These are phyloP conservation scores for Lasiurus cinereus DNA, from an alignment of 2,113 vertebrate genomes.

Conservation along the genomic window DNA sequence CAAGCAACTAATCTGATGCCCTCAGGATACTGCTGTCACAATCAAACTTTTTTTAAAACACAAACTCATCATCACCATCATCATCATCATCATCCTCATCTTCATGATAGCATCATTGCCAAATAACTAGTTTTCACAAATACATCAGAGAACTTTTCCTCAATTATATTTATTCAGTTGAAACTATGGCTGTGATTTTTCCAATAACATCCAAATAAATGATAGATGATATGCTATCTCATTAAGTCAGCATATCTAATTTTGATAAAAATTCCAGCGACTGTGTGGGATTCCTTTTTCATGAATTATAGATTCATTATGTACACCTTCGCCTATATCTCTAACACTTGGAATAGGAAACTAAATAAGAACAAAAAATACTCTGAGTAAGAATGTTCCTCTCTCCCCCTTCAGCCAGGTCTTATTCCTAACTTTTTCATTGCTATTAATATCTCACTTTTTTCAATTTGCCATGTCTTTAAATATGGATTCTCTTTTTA, in stretches of 20 bases:
- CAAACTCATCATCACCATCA: neutral
- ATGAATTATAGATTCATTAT: conserved; percentile 41
- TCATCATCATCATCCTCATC: conserved; percentile 31
- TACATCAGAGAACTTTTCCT: conserved; percentile 75
- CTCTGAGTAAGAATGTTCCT: neutral
- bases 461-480: neutral
- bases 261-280: neutral
- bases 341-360: conserved; percentile 16
- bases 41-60: conserved; percentile 83
- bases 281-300: conserved; percentile 43
- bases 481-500: neutral
- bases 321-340: neutral
- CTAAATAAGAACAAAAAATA: neutral
- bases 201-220: neutral
- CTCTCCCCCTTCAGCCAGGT: neutral
- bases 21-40: conserved; percentile 85
- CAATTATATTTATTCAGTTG: conserved; percentile 4
- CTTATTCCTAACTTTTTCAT: neutral
- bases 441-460: neutral
- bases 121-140: conserved; percentile 81
- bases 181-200: conserved; percentile 30
- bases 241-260: neutral
- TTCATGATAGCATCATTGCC: conserved; percentile 68
- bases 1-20: conserved; percentile 80
- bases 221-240: neutral